These are phyloP conservation scores for Phaedon cochleariae DNA, from an alignment of 2,888 invertebrate species.

Conservation along the genomic window DNA sequence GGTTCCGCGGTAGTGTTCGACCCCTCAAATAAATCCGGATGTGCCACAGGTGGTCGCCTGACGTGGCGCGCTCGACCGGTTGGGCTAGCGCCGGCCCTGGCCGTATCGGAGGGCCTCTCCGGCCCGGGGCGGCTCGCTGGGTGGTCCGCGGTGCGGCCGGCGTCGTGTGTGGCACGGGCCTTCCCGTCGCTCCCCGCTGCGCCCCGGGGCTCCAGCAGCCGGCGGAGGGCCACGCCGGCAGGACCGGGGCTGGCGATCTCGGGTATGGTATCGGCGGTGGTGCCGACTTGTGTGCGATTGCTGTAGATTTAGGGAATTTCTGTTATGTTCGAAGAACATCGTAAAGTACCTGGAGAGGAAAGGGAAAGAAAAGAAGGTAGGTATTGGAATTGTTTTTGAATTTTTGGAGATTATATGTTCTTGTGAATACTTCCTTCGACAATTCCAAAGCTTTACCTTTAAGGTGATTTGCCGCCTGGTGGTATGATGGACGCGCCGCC, in stretches of 20 bases:
- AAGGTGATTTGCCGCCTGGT: no score
- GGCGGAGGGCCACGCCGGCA: constrained; percentile 25
- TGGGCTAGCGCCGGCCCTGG: constrained; percentile 23
- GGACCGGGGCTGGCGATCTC: constrained; percentile 16
- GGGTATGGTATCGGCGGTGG: not conserved
- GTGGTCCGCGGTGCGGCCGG: constrained; percentile 62
- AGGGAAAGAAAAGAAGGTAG: no score
- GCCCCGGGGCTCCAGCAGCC: constrained; percentile 36
- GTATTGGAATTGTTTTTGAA: no score
- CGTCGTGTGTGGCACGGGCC: constrained; percentile 61
- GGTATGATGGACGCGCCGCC: no score
- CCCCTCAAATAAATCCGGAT: not conserved
- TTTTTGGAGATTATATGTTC: no score
- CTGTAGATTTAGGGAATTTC: no score
- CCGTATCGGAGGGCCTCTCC: constrained; percentile 21
- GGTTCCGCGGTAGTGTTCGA: no score
- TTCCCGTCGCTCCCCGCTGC: constrained; percentile 42
- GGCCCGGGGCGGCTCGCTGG: constrained; percentile 54
- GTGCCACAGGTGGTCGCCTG: constrained; percentile 26
- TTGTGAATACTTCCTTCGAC: no score
- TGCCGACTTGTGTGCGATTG: not conserved
- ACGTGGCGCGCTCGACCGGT: no score
- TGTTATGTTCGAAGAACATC: no score
- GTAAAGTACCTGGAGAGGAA: no score
- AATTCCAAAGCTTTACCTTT: no score